Percentiles rank a stretch among this genome's conserved stretches.
Conservation (phyloP, 2,888 invertebrate genomes). For the Podotricha telesiphe region DNA sequence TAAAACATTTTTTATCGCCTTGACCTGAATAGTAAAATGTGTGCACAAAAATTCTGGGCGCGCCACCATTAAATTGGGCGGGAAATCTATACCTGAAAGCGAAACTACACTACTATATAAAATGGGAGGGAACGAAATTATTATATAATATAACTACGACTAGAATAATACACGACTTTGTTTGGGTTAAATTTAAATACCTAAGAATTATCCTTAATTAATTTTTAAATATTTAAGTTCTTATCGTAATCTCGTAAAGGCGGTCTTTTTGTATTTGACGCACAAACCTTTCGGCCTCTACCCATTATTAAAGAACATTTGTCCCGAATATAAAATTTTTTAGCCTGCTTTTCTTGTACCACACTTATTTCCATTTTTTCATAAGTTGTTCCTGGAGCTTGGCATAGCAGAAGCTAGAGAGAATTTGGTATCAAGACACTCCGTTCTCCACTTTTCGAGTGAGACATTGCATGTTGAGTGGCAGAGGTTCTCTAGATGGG, state of each 20-base stretch:
- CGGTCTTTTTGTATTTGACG: not conserved
- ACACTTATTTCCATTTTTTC: no score
- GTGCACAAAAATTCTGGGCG: conserved; percentile 51
- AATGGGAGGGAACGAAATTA: not conserved
- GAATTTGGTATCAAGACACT: no score
- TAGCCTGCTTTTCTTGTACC: no score
- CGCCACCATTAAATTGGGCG: conserved; percentile 50
- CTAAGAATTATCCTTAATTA: no score
- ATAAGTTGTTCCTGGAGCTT: no score
- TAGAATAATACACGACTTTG: not conserved
- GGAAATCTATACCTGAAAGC: conserved; percentile 48
- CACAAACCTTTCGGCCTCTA: not conserved
- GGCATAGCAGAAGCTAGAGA: no score
- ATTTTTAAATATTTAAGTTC: no score
- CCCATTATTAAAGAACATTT: not conserved
- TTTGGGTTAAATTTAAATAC: not conserved
- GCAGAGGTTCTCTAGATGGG: no score
- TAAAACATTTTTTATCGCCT: conserved; percentile 31
- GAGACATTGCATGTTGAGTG: no score
- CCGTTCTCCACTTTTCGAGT: no score
- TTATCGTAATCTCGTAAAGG: not conserved
- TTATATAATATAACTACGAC: conserved; percentile 1
- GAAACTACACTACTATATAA: conserved; percentile 32
- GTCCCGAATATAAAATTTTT: not conserved
- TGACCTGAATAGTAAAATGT: conserved; percentile 51